Conservation (phyloP, 2,797 vertebrate genomes). For the Gadopsis marmoratus region DNA sequence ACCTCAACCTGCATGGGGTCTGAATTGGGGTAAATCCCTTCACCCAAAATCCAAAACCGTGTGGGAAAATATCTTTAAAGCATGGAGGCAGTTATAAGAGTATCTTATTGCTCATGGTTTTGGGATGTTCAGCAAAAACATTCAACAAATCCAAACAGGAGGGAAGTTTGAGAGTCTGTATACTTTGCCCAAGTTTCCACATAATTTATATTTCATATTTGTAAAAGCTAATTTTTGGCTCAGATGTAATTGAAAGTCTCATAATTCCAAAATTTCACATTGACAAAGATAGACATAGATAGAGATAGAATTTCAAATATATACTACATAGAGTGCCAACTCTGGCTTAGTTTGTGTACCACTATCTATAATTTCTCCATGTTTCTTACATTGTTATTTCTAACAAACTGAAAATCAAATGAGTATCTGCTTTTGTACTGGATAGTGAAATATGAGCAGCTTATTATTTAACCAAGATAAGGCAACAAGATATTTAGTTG, state of each 20-base stretch:
- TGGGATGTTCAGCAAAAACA: neutral
- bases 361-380: neutral
- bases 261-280: neutral
- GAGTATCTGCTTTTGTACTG: neutral
- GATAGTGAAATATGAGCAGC: neutral
- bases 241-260: neutral
- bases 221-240: neutral
- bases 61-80: neutral
- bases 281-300: neutral
- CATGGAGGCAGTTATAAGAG: neutral
- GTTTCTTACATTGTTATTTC: neutral
- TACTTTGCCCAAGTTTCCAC: neutral
- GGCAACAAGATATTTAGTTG: conserved; percentile 4
- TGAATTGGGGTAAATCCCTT: neutral
- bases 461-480: conserved; percentile 1
- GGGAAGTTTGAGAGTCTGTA: neutral
- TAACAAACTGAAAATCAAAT: neutral
- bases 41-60: neutral
- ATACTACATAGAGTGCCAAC: neutral
- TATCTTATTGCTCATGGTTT: neutral
- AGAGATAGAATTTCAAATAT: neutral
- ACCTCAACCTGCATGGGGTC: neutral
- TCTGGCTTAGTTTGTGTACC: neutral
- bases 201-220: neutral
- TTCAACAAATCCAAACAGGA: neutral